Percentiles rank a stretch among this genome's conserved stretches.
These are phyloP conservation scores for Drosophila biarmipes DNA, from an alignment of 1,140 invertebrate genomes.

Conservation along the genomic window DNA sequence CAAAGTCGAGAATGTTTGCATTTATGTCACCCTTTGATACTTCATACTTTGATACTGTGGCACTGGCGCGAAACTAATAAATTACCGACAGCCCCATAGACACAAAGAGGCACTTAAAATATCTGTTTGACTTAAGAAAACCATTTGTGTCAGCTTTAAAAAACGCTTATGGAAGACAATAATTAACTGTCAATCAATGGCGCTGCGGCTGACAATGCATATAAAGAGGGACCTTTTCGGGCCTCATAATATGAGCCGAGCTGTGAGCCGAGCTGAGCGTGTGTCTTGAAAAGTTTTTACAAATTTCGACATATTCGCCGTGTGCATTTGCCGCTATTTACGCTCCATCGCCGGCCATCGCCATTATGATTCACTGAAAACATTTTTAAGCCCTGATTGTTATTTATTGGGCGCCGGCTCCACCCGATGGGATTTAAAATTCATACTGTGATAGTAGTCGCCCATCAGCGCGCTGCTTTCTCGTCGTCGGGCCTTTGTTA, in stretches of 20 bases:
- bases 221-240: constrained; percentile 1
- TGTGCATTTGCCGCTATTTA: constrained; percentile 15
- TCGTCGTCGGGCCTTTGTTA: background rate
- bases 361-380: constrained; percentile 12
- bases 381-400: constrained; percentile 12
- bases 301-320: constrained; percentile 9
- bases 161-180: constrained; percentile 9
- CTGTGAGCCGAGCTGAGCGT: no score
- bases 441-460: constrained; percentile 8
- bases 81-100: background rate
- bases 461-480: constrained; percentile 14
- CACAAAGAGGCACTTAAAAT: constrained; percentile 1
- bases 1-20: constrained; percentile 6
- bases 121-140: constrained; percentile 2
- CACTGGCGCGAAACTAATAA: constrained; percentile 5
- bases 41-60: no score
- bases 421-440: constrained; percentile 11
- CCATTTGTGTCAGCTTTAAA: constrained; percentile 4
- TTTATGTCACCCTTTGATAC: constrained; percentile 33
- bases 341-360: no score
- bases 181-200: constrained; percentile 16
- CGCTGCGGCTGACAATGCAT: background rate
- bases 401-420: constrained; percentile 18
- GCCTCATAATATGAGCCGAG: background rate
- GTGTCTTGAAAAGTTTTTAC: constrained; percentile 9